Base-by-base conservation (phyloP, 1,140 invertebrate species). In the Schmidtea mediterranea region DNA sequence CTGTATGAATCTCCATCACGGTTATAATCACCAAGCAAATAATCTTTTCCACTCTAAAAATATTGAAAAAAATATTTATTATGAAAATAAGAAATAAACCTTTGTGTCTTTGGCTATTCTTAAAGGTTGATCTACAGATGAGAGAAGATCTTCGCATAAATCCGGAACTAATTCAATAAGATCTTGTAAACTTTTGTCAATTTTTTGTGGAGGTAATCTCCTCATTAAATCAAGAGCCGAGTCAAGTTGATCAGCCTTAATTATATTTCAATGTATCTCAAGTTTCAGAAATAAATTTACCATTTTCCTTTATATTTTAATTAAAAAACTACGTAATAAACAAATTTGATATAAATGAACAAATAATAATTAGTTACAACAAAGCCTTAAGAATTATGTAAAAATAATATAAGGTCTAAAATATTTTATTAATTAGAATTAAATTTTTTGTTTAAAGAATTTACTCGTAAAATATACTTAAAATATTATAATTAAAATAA, bases 31-130 rank as follows among this genome's bases (percentile, higher is more conserved):
- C 92, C 97, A 2, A 97, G 68, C 47, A 98, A 70, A 69, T 94
- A 98, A 66, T 98, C 89, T 67, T 86, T 90, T 24, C 87, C 86
- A n/a, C n/a, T n/a, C n/a, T n/a, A n/a, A n/a, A n/a, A n/a, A n/a
- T n/a, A n/a, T n/a, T n/a, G n/a, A n/a, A n/a, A n/a, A n/a, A n/a
- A n/a, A n/a, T n/a, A n/a, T n/a, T n/a, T n/a, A n/a, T n/a, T n/a
- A n/a, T n/a, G n/a, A n/a, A n/a, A n/a, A n/a, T n/a, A n/a, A n/a
- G n/a, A n/a, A n/a, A n/a, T n/a, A n/a, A 51, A 76, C 76, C 57
- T 76, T 77, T 60, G 82, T 82, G 65, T 97, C 89, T 64, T 83
- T 76, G 49, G 84, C 83, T 56, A 97, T 86, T 73, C 97, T 95
- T 45, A 98, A 68, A 10, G 90, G 90, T 65, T 97, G 90, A 68